Evolutionary conservation across 2,113 vertebrate species (phyloP).

Genomic region (Connochaetes taurinus): DNA sequence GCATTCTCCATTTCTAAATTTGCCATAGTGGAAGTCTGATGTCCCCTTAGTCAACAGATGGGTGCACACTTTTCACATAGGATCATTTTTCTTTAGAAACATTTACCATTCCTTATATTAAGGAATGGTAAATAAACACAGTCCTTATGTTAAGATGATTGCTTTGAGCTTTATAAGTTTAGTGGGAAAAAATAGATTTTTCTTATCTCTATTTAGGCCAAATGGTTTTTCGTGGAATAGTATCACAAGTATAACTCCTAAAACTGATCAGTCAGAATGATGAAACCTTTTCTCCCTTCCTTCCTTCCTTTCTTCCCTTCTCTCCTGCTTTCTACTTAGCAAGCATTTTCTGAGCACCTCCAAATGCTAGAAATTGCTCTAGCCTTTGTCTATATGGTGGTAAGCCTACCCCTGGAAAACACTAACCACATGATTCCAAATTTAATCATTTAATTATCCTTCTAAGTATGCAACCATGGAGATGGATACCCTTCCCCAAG

Average conservation of each 20-base stretch:
- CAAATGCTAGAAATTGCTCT: neutral
- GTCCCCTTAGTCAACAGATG: neutral
- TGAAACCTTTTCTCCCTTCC: fast-evolving
- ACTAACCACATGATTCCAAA: neutral
- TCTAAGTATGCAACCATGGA: neutral
- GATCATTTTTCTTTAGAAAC: neutral
- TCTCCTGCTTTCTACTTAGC: neutral
- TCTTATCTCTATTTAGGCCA: neutral
- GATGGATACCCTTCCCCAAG: neutral
- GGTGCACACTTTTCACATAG: neutral
- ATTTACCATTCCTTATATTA: neutral
- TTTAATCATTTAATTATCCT: neutral
- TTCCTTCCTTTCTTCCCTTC: neutral
- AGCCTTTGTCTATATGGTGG: neutral
- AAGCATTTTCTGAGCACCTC: neutral
- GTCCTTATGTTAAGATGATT: neutral
- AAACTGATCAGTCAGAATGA: neutral
- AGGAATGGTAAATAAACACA: neutral
- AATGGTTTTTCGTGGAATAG: neutral
- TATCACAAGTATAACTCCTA: neutral
- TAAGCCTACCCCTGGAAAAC: neutral
- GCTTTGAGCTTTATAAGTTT: neutral
- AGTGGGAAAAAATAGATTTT: neutral
- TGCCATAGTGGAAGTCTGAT: neutral
- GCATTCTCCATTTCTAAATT: neutral